Conservation (phyloP, 1,140 invertebrate genomes). For the Magallana angulata region DNA sequence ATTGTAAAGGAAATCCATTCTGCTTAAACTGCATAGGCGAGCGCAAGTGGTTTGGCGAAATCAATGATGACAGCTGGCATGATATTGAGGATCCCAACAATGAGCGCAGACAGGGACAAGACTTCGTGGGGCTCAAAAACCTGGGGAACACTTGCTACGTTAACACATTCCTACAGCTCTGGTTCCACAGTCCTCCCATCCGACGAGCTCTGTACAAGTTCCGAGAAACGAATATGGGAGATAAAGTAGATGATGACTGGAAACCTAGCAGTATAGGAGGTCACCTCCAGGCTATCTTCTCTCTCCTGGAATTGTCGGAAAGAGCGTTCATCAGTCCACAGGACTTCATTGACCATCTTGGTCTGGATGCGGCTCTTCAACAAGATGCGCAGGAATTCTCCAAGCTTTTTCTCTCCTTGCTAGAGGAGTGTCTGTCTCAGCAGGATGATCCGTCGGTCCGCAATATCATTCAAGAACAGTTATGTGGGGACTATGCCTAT, state of each 20-base stretch:
- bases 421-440: slow-evolving; percentile 78
- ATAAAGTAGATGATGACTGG: slow-evolving; percentile 63
- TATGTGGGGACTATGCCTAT: slow-evolving; percentile 85
- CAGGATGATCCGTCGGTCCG: slow-evolving; percentile 73
- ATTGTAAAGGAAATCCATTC: slow-evolving; percentile 85
- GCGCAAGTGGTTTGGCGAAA: slow-evolving; percentile 80
- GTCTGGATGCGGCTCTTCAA: slow-evolving; percentile 84
- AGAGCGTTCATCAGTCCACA: slow-evolving; percentile 84
- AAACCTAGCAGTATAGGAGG: slow-evolving; percentile 80
- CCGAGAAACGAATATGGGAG: slow-evolving; percentile 79
- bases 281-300: slow-evolving; percentile 86
- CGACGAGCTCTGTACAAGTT: slow-evolving; percentile 85
- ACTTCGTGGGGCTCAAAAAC: slow-evolving; percentile 85
- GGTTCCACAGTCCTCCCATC: slow-evolving; percentile 86
- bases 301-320: slow-evolving; percentile 84
- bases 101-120: slow-evolving; percentile 78
- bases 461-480: slow-evolving; percentile 83
- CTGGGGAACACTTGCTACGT: slow-evolving; percentile 88
- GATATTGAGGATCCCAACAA: slow-evolving; percentile 82
- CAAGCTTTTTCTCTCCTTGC: slow-evolving; percentile 84
- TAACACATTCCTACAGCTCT: slow-evolving; percentile 87
- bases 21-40: slow-evolving; percentile 85
- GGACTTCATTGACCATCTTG: slow-evolving; percentile 84
- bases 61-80: slow-evolving; percentile 75
- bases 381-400: slow-evolving; percentile 89